phyloP scores from a whole-genome alignment of 2,113 vertebrate species.

The Protobothrops mucrosquamatus region DNA sequence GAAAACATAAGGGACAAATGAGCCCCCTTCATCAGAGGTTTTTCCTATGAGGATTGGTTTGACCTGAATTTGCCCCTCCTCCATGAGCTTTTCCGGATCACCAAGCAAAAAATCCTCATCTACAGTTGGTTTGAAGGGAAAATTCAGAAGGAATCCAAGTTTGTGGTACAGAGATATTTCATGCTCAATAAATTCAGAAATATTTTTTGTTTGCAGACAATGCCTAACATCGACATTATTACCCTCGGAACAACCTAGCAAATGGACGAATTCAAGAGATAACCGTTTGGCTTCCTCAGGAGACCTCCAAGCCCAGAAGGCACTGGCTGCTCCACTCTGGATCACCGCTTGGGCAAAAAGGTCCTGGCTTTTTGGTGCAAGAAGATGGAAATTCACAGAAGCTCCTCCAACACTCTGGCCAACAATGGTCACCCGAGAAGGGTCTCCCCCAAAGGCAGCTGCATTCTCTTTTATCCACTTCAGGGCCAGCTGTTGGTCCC shows the following conservation, averaged over 20 bases:
- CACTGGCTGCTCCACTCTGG: slow-evolving; percentile 69
- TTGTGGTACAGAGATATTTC: not conserved
- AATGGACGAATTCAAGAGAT: slow-evolving; percentile 46
- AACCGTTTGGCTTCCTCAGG: slow-evolving; percentile 42
- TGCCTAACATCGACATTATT: slow-evolving; percentile 36
- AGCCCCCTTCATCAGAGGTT: slow-evolving; percentile 69
- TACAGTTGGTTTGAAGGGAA: slow-evolving; percentile 58
- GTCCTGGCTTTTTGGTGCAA: slow-evolving; percentile 66
- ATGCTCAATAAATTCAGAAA: slow-evolving; percentile 27
- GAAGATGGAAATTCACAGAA: slow-evolving; percentile 68
- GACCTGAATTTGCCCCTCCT: slow-evolving; percentile 43
- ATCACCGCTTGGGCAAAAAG: slow-evolving; percentile 70
- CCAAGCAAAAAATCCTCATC: slow-evolving; percentile 70
- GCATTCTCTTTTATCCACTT: slow-evolving; percentile 73
- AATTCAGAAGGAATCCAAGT: not conserved
- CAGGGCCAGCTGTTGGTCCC: slow-evolving; percentile 74
- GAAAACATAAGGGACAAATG: slow-evolving; percentile 28
- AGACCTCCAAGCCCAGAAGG: slow-evolving; percentile 55
- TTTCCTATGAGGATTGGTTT: slow-evolving; percentile 67
- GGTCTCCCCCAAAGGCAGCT: slow-evolving; percentile 71
- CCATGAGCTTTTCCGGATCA: slow-evolving; percentile 55
- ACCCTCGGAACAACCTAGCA: slow-evolving; percentile 59
- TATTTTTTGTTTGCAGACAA: slow-evolving; percentile 61
- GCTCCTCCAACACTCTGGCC: slow-evolving; percentile 73
- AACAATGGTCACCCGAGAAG: slow-evolving; percentile 71